Evolutionary conservation across 2,797 vertebrate genomes (phyloP).

Genomic region (Vipera ursinii): DNA sequence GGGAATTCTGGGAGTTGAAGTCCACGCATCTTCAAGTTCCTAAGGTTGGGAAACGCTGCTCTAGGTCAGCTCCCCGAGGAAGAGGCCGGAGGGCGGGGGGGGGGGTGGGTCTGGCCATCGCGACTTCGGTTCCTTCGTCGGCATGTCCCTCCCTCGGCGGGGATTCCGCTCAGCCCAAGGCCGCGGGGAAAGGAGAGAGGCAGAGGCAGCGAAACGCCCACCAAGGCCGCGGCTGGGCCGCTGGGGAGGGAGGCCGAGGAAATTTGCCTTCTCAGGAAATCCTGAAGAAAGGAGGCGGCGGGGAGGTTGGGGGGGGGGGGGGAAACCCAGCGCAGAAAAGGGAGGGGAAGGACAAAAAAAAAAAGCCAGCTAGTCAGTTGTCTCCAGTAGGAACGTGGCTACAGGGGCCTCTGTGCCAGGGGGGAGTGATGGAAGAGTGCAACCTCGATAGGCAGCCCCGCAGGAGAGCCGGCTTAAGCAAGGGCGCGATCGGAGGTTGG

Average conservation of each 20-base stretch:
- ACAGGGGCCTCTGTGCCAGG: not conserved
- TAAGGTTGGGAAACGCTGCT: constrained; percentile 7
- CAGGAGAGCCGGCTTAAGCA: not conserved
- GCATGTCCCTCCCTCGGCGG: not conserved
- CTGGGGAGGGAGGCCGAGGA: not conserved
- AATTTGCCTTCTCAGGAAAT: not conserved
- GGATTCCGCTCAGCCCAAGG: not conserved
- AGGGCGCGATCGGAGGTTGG: not conserved
- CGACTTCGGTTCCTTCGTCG: not conserved
- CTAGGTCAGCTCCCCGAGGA: constrained; percentile 68
- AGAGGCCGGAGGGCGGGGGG: not conserved
- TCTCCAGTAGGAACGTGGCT: too few species aligned
- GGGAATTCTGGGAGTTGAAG: too few species aligned
- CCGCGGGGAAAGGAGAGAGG: not conserved
- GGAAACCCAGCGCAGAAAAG: not conserved
- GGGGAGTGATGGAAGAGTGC: not conserved
- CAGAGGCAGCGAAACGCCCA: not conserved
- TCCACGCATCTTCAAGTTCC: too few species aligned
- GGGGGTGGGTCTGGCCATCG: not conserved
- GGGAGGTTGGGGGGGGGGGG: not conserved
- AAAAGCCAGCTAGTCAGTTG: not conserved
- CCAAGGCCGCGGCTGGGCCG: not conserved
- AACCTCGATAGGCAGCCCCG: not conserved
- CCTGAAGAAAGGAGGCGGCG: not conserved
- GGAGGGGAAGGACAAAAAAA: not conserved